phyloP scores from a whole-genome alignment of 1,140 invertebrate genomes.

The Antheraea pernyi region DNA sequence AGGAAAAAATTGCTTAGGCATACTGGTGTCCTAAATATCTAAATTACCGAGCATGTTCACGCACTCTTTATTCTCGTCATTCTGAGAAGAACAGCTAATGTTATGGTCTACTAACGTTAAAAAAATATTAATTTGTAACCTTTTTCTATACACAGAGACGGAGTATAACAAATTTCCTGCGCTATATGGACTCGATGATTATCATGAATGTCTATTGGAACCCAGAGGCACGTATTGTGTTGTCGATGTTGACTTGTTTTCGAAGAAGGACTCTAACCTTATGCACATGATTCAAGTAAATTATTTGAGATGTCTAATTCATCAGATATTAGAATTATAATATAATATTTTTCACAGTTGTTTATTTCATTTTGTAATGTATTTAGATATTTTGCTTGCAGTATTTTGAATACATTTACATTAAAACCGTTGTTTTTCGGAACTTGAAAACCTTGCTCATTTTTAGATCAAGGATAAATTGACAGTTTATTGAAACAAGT shows the following conservation, averaged over 20 bases:
- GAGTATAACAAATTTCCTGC: conserved; percentile 77
- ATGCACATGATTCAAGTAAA: conserved; percentile 70
- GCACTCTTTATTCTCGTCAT: no score
- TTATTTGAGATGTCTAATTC: background rate
- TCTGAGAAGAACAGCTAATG: no score
- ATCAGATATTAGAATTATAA: no score
- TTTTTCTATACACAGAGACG: no score
- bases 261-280: conserved; percentile 44
- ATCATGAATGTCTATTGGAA: conserved; percentile 59
- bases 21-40: no score
- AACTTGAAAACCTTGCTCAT: no score
- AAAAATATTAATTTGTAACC: no score
- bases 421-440: background rate
- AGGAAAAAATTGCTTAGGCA: no score
- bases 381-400: background rate
- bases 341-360: no score
- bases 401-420: background rate
- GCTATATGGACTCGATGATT: conserved; percentile 73
- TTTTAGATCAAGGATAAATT: no score
- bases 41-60: no score
- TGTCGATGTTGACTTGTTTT: conserved; percentile 64
- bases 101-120: no score
- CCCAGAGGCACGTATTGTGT: conserved; percentile 66
- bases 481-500: background rate
- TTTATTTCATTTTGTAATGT: background rate